phyloP scores from a whole-genome alignment of 2,797 vertebrate species.

The Lutjanus argentimaculatus region DNA sequence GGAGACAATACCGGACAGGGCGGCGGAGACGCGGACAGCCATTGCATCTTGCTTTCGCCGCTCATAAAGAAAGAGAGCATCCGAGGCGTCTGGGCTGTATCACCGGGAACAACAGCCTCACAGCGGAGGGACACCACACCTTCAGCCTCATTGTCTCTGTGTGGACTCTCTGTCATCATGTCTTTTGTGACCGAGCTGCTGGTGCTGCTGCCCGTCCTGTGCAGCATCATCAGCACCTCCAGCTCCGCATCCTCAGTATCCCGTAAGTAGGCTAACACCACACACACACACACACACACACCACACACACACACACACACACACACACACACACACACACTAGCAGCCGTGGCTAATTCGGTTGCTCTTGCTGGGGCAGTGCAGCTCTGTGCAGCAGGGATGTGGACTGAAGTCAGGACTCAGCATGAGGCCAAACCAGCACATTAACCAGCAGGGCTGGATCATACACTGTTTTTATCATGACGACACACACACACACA shows the following conservation, averaged over 20 bases:
- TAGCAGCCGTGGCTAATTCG: neutral
- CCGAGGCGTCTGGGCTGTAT: constrained; percentile 4
- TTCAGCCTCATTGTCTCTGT: neutral
- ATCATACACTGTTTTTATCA: neutral
- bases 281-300: no score
- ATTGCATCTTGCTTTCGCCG: constrained; percentile 15
- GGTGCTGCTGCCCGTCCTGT: constrained; percentile 69
- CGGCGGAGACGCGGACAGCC: constrained; percentile 23
- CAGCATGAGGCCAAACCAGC: neutral
- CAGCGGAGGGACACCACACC: neutral
- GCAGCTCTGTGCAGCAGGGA: constrained; percentile 7
- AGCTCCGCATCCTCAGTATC: constrained; percentile 71
- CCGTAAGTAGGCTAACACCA: constrained; percentile 79
- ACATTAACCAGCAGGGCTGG: neutral
- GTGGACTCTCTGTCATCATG: constrained; percentile 66
- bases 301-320: neutral
- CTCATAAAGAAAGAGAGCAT: constrained; percentile 33
- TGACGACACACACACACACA: neutral
- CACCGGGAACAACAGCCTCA: constrained; percentile 33
- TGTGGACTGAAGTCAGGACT: constrained; percentile 5
- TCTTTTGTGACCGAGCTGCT: constrained; percentile 38
- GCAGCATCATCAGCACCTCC: constrained; percentile 61
- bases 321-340: constrained; percentile 1
- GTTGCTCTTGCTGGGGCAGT: neutral
- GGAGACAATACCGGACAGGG: neutral